Evolutionary conservation across 92 coral and sea anemone genomes (phyloP).

Genomic region (Zoanthus sociatus): DNA sequence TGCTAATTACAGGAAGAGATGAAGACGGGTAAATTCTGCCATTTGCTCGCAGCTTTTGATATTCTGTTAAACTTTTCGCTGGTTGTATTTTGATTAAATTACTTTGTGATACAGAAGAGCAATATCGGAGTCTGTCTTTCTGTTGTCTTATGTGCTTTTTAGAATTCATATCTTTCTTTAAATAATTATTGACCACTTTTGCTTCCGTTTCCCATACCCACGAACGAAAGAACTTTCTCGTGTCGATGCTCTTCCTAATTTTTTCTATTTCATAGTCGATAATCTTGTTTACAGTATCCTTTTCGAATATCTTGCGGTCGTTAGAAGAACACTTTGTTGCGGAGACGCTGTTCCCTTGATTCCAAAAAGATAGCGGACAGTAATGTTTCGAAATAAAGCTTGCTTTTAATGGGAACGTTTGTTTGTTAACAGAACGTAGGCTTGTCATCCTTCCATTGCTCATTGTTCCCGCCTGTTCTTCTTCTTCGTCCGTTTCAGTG

Average conservation of each 20-base stretch:
- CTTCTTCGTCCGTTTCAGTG: neutral
- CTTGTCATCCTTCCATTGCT: slow-evolving; percentile 34
- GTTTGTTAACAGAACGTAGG: slow-evolving; percentile 59
- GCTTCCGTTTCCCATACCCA: slow-evolving; percentile 71
- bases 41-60: slow-evolving; percentile 9
- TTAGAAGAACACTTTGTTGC: slow-evolving; percentile 21
- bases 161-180: slow-evolving; percentile 10
- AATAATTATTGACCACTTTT: slow-evolving; percentile 19
- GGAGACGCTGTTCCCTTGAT: slow-evolving; percentile 55
- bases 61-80: neutral
- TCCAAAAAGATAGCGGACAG: slow-evolving; percentile 61
- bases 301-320: slow-evolving; percentile 11
- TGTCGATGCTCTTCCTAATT: slow-evolving; percentile 54
- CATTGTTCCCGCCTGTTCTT: slow-evolving; percentile 1
- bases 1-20: slow-evolving; percentile 42
- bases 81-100: neutral
- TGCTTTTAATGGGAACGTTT: slow-evolving; percentile 60
- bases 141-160: neutral
- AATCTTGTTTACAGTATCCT: slow-evolving; percentile 7
- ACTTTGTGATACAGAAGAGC: neutral
- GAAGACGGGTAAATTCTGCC: slow-evolving; percentile 18
- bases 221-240: slow-evolving; percentile 62
- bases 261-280: slow-evolving; percentile 56
- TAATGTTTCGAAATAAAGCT: slow-evolving; percentile 59
- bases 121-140: neutral